Conservation (phyloP, 1,140 invertebrate species). For the Drosophila gunungcola region DNA sequence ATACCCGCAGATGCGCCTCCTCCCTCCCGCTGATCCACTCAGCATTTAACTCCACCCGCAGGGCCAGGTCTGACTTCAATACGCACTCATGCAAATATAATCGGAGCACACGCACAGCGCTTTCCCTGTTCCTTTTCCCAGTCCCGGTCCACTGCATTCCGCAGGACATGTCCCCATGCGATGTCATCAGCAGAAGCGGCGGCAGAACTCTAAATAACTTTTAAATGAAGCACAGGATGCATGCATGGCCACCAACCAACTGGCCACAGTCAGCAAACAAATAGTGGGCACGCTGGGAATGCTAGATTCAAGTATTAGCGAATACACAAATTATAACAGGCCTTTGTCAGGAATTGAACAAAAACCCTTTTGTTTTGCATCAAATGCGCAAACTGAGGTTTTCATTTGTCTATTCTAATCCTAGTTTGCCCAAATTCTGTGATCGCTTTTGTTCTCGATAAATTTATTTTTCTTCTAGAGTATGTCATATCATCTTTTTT, state of each 20-base stretch:
- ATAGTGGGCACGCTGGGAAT: conserved; percentile 16
- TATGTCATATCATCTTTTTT: no score
- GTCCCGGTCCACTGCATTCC: conserved; percentile 5
- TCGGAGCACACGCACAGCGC: conserved; percentile 41
- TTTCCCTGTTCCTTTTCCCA: conserved; percentile 1
- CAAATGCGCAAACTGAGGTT: no score
- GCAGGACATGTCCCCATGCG: conserved; percentile 24
- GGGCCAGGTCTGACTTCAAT: conserved; percentile 53
- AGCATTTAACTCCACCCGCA: conserved; percentile 10
- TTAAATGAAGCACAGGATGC: conserved; percentile 44
- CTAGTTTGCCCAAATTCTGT: no score
- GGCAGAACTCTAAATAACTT: conserved; percentile 44
- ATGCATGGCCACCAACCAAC: conserved; percentile 42
- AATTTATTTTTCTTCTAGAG: no score
- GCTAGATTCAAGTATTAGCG: conserved; percentile 1
- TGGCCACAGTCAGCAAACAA: conserved; percentile 17
- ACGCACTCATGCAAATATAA: conserved; percentile 78
- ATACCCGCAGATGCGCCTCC: conserved; percentile 5
- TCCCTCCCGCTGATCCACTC: conserved; percentile 10
- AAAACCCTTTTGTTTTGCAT: neutral
- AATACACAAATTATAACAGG: no score
- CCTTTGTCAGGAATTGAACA: neutral
- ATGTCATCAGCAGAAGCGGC: conserved; percentile 32
- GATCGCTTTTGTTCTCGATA: no score
- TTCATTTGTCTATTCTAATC: no score